A percentile compares a stretch with the other conserved stretches of the same genome.
phyloP scores from a whole-genome alignment of 1,140 invertebrate genomes.

The Macrocentrus cingulum region DNA sequence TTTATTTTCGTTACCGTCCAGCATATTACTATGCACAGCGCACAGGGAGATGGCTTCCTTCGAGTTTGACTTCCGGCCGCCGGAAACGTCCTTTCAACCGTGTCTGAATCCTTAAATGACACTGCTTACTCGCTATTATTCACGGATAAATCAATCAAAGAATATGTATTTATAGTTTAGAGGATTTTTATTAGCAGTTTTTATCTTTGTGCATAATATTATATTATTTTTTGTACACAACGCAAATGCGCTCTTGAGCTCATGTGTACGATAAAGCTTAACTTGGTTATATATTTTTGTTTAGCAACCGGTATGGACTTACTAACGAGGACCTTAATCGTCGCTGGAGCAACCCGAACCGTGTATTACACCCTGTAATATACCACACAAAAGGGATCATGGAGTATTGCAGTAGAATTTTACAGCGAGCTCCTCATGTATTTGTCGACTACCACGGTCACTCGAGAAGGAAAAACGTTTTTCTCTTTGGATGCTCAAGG shows the following conservation, averaged over 20 bases:
- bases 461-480: conserved; percentile 85
- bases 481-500: conserved; percentile 83
- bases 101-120: conserved; percentile 47
- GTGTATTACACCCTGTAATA: conserved; percentile 76
- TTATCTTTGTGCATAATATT: too few species aligned
- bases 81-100: conserved; percentile 51
- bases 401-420: conserved; percentile 65
- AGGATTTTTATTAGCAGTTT: too few species aligned
- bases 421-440: conserved; percentile 67
- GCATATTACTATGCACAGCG: conserved; percentile 40
- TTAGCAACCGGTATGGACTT: conserved; percentile 76
- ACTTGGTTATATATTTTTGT: not conserved
- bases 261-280: too few species aligned
- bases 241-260: too few species aligned
- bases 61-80: conserved; percentile 44
- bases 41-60: conserved; percentile 40
- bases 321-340: conserved; percentile 82
- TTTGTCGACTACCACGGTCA: conserved; percentile 91
- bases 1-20: not conserved
- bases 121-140: not conserved
- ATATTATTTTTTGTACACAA: too few species aligned
- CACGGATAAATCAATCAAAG: not conserved
- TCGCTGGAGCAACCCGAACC: conserved; percentile 75
- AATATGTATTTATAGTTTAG: too few species aligned
- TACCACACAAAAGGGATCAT: conserved; percentile 78